These are phyloP conservation scores for Mormyrops boulengeri DNA, from an alignment of 2,797 vertebrate genomes.

Conservation along the genomic window DNA sequence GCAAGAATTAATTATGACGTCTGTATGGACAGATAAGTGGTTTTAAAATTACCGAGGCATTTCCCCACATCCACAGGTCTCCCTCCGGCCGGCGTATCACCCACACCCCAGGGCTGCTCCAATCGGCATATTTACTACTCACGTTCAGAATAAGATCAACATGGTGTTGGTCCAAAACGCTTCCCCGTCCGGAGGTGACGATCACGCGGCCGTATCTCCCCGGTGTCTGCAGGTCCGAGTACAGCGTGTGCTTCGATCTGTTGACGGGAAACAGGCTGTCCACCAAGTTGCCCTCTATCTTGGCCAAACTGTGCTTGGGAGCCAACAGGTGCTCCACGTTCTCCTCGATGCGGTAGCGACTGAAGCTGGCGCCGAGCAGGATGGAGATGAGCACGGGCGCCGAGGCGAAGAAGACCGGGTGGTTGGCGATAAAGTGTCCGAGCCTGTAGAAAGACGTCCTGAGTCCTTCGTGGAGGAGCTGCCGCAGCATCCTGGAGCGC, in stretches of 20 bases:
- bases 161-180: constrained; percentile 85
- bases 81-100: background rate
- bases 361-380: constrained; percentile 94
- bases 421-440: constrained; percentile 89
- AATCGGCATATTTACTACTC: constrained; percentile 34
- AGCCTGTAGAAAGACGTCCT: constrained; percentile 84
- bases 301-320: constrained; percentile 92
- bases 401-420: constrained; percentile 95
- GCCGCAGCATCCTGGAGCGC: constrained; percentile 95
- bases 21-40: background rate
- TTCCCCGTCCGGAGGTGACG: constrained; percentile 81
- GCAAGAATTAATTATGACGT: background rate
- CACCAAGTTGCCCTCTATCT: constrained; percentile 94
- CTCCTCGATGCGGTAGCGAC: constrained; percentile 89
- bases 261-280: constrained; percentile 93
- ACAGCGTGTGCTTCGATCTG: constrained; percentile 91
- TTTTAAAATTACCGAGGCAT: background rate
- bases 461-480: constrained; percentile 91
- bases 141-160: constrained; percentile 86
- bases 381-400: constrained; percentile 90
- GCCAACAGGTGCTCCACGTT: constrained; percentile 89
- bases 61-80: background rate
- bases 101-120: background rate
- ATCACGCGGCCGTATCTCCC: constrained; percentile 93
- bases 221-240: constrained; percentile 92